phyloP scores from a whole-genome alignment of 2,797 vertebrate species.

The Liparis tanakae region DNA sequence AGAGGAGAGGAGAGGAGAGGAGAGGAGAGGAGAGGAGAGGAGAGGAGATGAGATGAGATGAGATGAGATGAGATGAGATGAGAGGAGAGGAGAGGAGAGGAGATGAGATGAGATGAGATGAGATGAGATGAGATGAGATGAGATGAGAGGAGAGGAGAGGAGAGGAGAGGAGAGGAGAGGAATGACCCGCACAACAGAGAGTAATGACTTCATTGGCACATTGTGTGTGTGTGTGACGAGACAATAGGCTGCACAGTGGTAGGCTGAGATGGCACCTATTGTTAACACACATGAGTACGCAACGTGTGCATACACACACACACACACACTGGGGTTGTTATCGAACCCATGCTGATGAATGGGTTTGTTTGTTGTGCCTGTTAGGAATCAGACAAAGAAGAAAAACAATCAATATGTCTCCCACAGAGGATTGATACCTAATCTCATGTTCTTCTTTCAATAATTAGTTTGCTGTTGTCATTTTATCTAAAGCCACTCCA shows the following conservation, averaged over 20 bases:
- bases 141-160: neutral
- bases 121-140: neutral
- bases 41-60: neutral
- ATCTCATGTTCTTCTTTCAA: neutral
- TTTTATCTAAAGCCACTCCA: neutral
- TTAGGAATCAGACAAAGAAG: conserved; percentile 13
- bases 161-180: conserved; percentile 15
- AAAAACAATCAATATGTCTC: neutral
- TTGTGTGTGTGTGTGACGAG: conserved; percentile 32
- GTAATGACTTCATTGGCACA: conserved; percentile 40
- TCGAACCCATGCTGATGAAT: conserved; percentile 49
- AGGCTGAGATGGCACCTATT: conserved; percentile 71
- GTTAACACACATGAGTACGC: conserved; percentile 48
- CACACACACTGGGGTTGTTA: conserved; percentile 37
- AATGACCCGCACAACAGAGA: conserved; percentile 47
- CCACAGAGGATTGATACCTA: neutral
- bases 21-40: neutral
- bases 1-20: neutral
- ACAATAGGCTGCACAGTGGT: conserved; percentile 60
- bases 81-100: neutral
- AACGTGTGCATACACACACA: conserved; percentile 21
- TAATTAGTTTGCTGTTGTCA: neutral
- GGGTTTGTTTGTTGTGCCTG: conserved; percentile 40
- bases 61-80: neutral
- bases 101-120: neutral